phyloP scores from a whole-genome alignment of 2,888 invertebrate genomes.

The Loripinus fragilis region DNA sequence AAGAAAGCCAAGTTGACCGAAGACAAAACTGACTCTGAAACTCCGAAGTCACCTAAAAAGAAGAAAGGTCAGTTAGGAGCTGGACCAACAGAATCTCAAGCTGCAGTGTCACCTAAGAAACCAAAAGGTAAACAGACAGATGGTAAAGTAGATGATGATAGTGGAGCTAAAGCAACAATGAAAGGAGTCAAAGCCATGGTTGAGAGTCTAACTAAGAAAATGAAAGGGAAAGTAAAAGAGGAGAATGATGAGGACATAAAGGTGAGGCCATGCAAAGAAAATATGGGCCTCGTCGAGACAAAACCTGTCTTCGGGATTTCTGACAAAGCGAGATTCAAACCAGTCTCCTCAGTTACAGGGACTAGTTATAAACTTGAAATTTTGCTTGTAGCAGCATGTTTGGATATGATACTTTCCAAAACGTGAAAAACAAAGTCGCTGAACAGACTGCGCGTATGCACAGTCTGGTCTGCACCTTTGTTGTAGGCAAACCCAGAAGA shows the following conservation, averaged over 20 bases:
- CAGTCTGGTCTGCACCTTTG: too few species aligned
- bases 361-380: too few species aligned
- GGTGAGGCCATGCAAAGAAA: too few species aligned
- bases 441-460: too few species aligned
- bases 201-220: not conserved
- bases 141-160: not conserved
- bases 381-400: too few species aligned
- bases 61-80: not conserved
- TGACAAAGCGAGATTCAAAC: too few species aligned
- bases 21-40: not conserved
- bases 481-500: too few species aligned
- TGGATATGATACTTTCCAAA: too few species aligned
- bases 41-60: not conserved
- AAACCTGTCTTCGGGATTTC: too few species aligned
- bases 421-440: too few species aligned
- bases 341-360: too few species aligned
- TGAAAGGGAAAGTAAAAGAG: slow-evolving; percentile 32
- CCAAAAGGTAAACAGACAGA: slow-evolving; percentile 24
- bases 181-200: slow-evolving; percentile 2
- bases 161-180: not conserved
- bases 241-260: slow-evolving; percentile 31
- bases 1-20: slow-evolving; percentile 25
- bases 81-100: slow-evolving; percentile 12
- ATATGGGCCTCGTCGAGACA: too few species aligned
- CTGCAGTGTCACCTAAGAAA: slow-evolving; percentile 27